Evolutionary conservation across 2,113 vertebrate genomes (phyloP), one percentile per base, ranked within the genome.

Genomic region (Ranitomeya variabilis): DNA sequence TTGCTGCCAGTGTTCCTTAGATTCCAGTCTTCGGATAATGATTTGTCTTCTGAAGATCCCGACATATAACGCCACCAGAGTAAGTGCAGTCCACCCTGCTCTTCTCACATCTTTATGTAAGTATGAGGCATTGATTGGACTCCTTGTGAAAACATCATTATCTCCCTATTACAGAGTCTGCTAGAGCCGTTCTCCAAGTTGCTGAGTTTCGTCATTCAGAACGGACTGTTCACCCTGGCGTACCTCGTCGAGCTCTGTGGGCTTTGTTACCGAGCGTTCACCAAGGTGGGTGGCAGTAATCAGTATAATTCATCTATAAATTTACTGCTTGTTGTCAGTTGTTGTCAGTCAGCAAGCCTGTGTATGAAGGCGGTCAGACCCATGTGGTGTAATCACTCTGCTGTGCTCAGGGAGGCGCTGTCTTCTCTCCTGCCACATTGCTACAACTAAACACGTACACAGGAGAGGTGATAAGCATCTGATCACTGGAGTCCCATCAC

Each of bases 1-100:
- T 14, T 74, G 6, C 16, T 2, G 45, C 71, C 91, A 99, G 98
- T 99, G 97, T 94, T 97, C 96, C 89, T 95, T 99, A 94, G 98
- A 99, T 93, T 99, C 98, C 87, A 97, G 97, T 90, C 93, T 99
- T 92, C 97, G 98, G 93, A 99, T 99, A 91, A 99, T 99, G 94
- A 98, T 99, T 93, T 99, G 98, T 91, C 94, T 99, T 89, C 92
- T 99, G 93, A 99, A 99, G 95, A 99, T 99, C 90, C 97, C 98
- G 15, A 96, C 97, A 37, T 96, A 96, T 66, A 99, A 97, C 93
- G 97, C 97, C 90, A 97, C 97, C 81, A 95, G 98, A 95, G 98
- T 99, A 95, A 95, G 96, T 93, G 88, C 59, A 45, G 2, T 7
- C 12, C 37, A 54, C n/a, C 13, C 5, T 26, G n/a, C 23, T 71